These are phyloP conservation scores for Epinephelus coioides DNA, from an alignment of 2,797 vertebrate species.

Conservation along the genomic window DNA sequence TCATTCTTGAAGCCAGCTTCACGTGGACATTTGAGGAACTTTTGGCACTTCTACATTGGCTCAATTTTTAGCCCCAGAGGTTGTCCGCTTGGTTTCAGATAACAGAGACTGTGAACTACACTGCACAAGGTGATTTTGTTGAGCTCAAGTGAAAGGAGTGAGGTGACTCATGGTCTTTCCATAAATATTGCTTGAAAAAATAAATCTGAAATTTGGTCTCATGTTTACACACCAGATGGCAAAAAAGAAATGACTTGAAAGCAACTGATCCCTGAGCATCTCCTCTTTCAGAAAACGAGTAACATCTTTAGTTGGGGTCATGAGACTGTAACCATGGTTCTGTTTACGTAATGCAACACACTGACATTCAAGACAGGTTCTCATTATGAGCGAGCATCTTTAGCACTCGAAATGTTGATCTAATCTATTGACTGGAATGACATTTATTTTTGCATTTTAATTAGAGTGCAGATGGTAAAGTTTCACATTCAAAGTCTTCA, in stretches of 20 bases:
- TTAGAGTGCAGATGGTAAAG: background rate
- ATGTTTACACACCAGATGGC: background rate
- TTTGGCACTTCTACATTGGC: too few relatives aligned
- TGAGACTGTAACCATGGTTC: background rate
- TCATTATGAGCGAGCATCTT: background rate
- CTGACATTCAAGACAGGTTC: background rate
- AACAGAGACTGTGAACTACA: background rate
- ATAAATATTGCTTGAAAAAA: background rate
- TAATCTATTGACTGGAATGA: conserved; percentile 4
- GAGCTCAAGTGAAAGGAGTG: conserved; percentile 1
- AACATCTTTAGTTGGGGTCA: background rate
- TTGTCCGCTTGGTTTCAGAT: background rate
- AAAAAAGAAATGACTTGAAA: background rate
- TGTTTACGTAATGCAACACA: conserved; percentile 3
- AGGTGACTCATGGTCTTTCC: background rate
- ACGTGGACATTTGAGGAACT: too few relatives aligned
- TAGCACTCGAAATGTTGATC: background rate
- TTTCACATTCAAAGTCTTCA: conserved; percentile 6
- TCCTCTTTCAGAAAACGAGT: background rate
- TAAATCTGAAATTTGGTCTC: background rate
- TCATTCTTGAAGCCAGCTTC: too few relatives aligned
- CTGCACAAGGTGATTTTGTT: background rate
- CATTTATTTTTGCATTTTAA: conserved; percentile 14
- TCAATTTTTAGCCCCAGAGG: too few relatives aligned
- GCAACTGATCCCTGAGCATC: background rate